Base-by-base conservation (phyloP, 1,140 invertebrate species). In the Drosophila albomicans region DNA sequence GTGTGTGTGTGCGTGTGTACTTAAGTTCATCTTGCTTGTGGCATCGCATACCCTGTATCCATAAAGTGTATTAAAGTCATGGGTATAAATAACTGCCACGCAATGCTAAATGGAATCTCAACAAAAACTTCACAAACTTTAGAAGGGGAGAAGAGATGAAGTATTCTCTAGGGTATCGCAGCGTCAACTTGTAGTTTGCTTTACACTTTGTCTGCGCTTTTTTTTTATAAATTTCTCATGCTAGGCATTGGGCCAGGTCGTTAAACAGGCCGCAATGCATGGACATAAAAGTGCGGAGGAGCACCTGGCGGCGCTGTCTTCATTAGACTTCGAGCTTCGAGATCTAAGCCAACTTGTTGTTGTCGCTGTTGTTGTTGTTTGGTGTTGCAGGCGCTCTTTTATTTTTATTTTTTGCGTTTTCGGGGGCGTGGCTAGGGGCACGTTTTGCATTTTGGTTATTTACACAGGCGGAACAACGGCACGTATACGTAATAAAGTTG, bases 401-500 rank as follows among this genome's bases (percentile, higher is more conserved):
- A 54, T 54, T n/a, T 11, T 30, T n/a, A 16, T 28, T 56, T 11
- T 28, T 52, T 52, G 20, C 10, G 52, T 35, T 56, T 30, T 56
- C 16, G 32, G 15, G 28, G 41, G 7, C 11, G 25, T 28, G 48
- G 62, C 8, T 41, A 38, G 57, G 45, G 48, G 48, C 75, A 79
- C 84, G 74, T 89, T 88, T 89, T 89, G 85, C 85, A 89, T 89
- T 89, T 89, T 81, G 81, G 84, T 88, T 87, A 87, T 88, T 87
- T 87, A 81, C 77, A 87, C 77, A 87, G 77, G 84, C 82, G 61
- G 81, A 79, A 81, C 85, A 90, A 75, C 86, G 78, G 78, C 85
- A 89, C 85, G 85, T 89, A 89, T 89, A 81, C 81, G 85, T 89
- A 90, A 89, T 90, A 89, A 89, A 89, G 81, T 89, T 89, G 75